Evolutionary conservation across 2,888 invertebrate genomes (phyloP), one percentile per base, ranked within the genome.

Genomic region (Chalcis sispes): DNA sequence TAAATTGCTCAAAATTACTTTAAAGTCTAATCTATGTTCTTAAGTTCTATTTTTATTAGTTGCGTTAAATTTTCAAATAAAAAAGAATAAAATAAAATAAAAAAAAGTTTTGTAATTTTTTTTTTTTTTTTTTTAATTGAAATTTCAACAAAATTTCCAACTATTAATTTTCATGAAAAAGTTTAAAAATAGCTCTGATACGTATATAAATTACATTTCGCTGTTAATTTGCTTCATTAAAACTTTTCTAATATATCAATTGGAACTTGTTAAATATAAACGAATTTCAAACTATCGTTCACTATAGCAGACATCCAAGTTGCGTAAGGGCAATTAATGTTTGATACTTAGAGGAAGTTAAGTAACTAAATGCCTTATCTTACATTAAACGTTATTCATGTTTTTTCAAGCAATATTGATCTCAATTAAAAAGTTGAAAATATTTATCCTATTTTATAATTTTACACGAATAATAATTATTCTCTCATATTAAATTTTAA

Each of bases 301-400:
- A 59, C 58, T 59, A 50, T 46, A 48, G 46, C 40, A 61, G 46
- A 70, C 52, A 48, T 72, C 67, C 58, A 62, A 75, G 58, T 77
- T 77, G 42, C 59, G 64, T 52, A 77, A 77, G 50, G 64, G n/a
- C 69, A 56, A 77, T 67, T 72, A 50, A 70, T 61, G 73, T 66
- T 73, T 61, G 36, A 71, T 67, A 72, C 67, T 65, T 64, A 25
- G 40, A 42, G 52, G 61, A 72, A 75, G 75, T 77, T 72, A 66
- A 75, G 71, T 72, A 75, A 74, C 66, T 62, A 48, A 56, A 77
- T 65, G 66, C 42, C 46, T 56, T 64, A 64, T 69, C 42, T 36
- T 61, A 29, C 40, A 50, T 52, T 27, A 48, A 58, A 8, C 7
- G 54, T 69, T 67, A 52, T 52, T 52, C 48, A 1, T 20, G 23